Conservation (phyloP, 64 coral and sea anemone genomes). For the Pachyseris speciosa region DNA sequence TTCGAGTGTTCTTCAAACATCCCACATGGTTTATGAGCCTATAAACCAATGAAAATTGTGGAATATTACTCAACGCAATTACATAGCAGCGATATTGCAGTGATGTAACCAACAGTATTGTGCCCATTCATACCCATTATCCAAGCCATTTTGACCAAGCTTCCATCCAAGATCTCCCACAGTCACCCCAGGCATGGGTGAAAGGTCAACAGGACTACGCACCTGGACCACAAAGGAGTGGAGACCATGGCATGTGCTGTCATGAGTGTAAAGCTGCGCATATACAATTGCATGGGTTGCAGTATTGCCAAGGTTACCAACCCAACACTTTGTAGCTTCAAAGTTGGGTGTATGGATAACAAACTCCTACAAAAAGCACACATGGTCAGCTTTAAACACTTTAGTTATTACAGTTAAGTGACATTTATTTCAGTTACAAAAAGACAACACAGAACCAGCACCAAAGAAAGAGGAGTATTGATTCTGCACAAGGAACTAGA, state of each 20-base stretch:
- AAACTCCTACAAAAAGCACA: slow-evolving; percentile 77
- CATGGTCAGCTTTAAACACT: too few relatives aligned
- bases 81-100: too few relatives aligned
- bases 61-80: too few relatives aligned
- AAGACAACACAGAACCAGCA: background rate
- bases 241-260: slow-evolving; percentile 87
- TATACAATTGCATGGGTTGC: slow-evolving; percentile 96
- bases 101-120: too few relatives aligned
- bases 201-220: slow-evolving; percentile 79
- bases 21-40: too few relatives aligned
- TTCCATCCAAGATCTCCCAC: slow-evolving; percentile 96
- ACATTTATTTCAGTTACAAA: background rate
- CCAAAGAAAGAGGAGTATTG: too few relatives aligned
- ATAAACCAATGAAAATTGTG: too few relatives aligned
- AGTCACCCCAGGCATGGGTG: slow-evolving; percentile 83
- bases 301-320: slow-evolving; percentile 90
- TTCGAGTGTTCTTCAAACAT: too few relatives aligned
- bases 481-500: too few relatives aligned
- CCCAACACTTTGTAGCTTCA: slow-evolving; percentile 97
- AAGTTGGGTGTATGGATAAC: slow-evolving; percentile 85
- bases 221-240: slow-evolving; percentile 93
- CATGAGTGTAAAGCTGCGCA: slow-evolving; percentile 94
- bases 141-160: slow-evolving; percentile 91
- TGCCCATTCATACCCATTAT: slow-evolving; percentile 72
- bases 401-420: background rate